Base-by-base conservation (phyloP, 2,113 vertebrate species). In the Ammodytes dubius region DNA sequence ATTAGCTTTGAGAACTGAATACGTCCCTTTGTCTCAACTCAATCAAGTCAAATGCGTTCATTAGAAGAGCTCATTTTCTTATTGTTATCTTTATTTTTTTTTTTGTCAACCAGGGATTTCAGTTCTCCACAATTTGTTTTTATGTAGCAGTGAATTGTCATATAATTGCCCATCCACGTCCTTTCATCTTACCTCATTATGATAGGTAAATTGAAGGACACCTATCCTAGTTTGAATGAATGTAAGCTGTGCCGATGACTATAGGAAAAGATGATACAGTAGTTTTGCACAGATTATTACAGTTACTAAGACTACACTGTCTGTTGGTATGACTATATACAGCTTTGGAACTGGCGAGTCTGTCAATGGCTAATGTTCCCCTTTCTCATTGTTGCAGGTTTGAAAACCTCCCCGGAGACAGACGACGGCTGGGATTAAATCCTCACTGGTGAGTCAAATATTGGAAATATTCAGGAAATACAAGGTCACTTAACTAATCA, bases 361-460 rank as follows among this genome's bases (percentile, higher is more conserved):
- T 5, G 54, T 47, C 64, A 10, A 74, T 35, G 6, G 4, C 0
- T 12, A 0, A 57, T 56, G 40, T 70, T 14, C 1, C 39, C 0
- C 27, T 27, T 77, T 57, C 14, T 63, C 11, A 45, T 72, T 82
- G 7, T 82, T 74, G 59, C 84, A 93, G 89, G 77, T 87, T 83
- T 73, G 61, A 79, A 53, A 53, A 52, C 56, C 37, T 14, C 19
- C 47, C 70, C 63, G 72, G 77, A 58, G 27, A 59, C 64, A 42
- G 17, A 65, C 70, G n/a, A 58, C 19, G 27, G 56, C 81, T 72
- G 39, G 59, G 80, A 60, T 60, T 56, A 17, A 73, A 45, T 71
- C 72, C 45, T 70, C 19, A 15, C 45, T 52, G 84, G 89, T 91
- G 70, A 79, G 73, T 60, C 9, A 57, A 14, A 52, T 37, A 45